phyloP scores from a whole-genome alignment of 2,113 vertebrate genomes.

The Petrocephalus zakoni region DNA sequence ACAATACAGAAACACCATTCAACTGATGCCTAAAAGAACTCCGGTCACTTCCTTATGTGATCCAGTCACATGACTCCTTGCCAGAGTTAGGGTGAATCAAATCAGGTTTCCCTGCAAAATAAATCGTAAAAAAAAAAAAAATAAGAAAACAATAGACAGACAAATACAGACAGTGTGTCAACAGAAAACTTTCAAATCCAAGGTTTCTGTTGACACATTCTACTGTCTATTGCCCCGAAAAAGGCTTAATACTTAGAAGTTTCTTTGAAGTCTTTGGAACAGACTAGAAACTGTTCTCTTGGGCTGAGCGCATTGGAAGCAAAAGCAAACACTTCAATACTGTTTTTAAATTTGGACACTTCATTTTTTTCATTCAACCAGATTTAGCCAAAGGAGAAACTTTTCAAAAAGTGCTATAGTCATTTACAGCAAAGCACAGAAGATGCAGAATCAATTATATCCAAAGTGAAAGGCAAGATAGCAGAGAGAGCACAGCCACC shows the following conservation, averaged over 20 bases:
- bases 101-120: conserved; percentile 66
- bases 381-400: neutral
- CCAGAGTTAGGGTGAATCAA: conserved; percentile 69
- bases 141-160: conserved; percentile 3
- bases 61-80: conserved; percentile 86
- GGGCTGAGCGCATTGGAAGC: neutral
- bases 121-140: conserved; percentile 26
- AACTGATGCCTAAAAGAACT: conserved; percentile 89
- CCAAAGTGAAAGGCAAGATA: neutral
- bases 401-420: neutral
- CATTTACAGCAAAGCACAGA: neutral
- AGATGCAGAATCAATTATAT: neutral
- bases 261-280: neutral
- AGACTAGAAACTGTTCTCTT: neutral
- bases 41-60: conserved; percentile 76
- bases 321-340: neutral
- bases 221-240: neutral
- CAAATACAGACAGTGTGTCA: no score
- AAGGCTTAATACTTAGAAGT: neutral
- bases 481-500: neutral
- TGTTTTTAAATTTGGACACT: no score
- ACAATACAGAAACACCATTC: conserved; percentile 86
- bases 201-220: neutral
- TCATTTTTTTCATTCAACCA: neutral
- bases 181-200: neutral